phyloP scores from a whole-genome alignment of 2,113 vertebrate genomes.

The Rafetus swinhoei region DNA sequence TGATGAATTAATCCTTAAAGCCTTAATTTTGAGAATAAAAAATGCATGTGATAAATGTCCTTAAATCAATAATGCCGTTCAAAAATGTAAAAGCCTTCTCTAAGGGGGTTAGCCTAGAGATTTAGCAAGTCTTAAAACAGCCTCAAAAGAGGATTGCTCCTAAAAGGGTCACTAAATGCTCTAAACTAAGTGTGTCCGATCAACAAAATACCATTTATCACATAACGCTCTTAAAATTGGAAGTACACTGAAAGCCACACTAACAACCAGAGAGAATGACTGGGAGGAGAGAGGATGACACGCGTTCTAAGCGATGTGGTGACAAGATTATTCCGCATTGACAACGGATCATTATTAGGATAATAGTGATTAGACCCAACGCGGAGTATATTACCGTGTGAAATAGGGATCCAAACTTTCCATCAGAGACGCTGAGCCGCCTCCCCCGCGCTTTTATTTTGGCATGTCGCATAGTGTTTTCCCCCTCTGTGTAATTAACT shows the following conservation, averaged over 20 bases:
- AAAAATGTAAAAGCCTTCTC: background rate
- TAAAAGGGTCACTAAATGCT: background rate
- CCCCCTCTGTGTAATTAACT: background rate
- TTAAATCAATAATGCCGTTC: background rate
- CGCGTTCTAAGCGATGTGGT: background rate
- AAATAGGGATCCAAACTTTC: background rate
- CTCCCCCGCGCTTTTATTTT: background rate
- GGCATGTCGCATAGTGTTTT: background rate
- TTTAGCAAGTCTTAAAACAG: background rate
- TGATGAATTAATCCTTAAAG: background rate
- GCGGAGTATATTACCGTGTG: background rate
- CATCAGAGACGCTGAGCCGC: background rate
- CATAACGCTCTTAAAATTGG: slow-evolving; percentile 46
- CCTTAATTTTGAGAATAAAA: background rate
- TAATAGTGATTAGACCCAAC: background rate
- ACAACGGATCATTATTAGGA: background rate
- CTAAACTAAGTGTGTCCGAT: background rate
- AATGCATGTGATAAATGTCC: background rate
- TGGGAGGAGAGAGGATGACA: background rate
- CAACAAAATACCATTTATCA: background rate
- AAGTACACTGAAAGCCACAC: background rate
- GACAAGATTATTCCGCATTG: background rate
- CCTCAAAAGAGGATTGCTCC: background rate
- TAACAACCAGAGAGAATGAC: background rate
- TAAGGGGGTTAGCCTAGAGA: background rate